Conservation (phyloP, 2,888 invertebrate genomes). For the Corbicula japonica region DNA sequence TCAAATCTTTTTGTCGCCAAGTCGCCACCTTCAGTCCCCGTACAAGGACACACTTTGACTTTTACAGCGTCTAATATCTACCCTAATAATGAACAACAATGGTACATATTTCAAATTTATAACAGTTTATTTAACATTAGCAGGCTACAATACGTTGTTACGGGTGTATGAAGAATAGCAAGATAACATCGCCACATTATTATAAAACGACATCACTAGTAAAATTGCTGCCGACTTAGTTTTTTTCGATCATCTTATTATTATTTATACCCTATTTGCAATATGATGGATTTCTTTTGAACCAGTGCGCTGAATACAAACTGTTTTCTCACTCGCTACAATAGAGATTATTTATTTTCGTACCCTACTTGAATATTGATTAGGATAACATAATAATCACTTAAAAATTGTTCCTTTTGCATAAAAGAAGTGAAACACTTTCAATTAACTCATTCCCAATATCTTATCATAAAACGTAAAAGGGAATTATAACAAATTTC, state of each 20-base stretch:
- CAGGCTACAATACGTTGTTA: conserved; percentile 24
- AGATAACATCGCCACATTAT: conserved; percentile 18
- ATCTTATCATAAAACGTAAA: conserved; percentile 24
- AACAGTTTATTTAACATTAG: conserved; percentile 18
- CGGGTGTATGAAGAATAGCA: conserved; percentile 17
- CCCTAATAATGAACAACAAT: conserved; percentile 19
- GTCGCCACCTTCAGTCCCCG: too few relatives aligned
- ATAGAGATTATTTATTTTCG: conserved; percentile 30
- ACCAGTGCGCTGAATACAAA: conserved; percentile 1
- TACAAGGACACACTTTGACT: too few relatives aligned
- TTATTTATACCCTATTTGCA: conserved; percentile 6
- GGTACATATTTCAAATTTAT: conserved; percentile 18
- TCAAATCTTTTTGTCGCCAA: too few relatives aligned
- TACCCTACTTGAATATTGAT: conserved; percentile 39
- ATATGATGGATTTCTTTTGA: neutral
- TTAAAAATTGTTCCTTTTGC: conserved; percentile 17
- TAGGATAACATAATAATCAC: conserved; percentile 14
- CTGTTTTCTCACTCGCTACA: conserved; percentile 32
- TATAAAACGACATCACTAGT: conserved; percentile 7
- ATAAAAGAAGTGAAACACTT: conserved; percentile 19
- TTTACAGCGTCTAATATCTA: too few relatives aligned
- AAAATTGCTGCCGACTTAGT: neutral
- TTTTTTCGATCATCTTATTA: conserved; percentile 10
- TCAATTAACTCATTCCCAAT: conserved; percentile 40
- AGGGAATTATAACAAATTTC: conserved; percentile 45